Evolutionary conservation across 2,888 invertebrate species (phyloP).

Genomic region (Volucella inanis): DNA sequence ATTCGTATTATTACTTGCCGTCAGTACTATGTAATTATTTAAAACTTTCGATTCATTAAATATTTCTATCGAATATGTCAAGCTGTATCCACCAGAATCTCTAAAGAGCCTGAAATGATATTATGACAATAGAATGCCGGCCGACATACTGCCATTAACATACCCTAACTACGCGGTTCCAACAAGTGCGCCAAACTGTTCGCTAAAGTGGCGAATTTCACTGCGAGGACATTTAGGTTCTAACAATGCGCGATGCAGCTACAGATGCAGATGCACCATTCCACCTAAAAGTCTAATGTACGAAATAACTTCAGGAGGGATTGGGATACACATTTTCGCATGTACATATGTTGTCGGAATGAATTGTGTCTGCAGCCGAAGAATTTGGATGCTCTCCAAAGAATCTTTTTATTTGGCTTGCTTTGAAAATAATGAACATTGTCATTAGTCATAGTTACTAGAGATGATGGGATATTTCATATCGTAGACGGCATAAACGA

Average conservation of each 20-base stretch:
- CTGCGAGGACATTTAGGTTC: conserved; percentile 70
- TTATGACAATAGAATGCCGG: conserved; percentile 58
- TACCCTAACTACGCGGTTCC: conserved; percentile 8
- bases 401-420: conserved; percentile 48
- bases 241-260: conserved; percentile 56
- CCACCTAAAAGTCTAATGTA: conserved; percentile 19
- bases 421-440: conserved; percentile 80
- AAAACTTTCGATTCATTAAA: conserved; percentile 82
- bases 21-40: conserved; percentile 80
- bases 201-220: conserved; percentile 59
- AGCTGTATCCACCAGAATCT: conserved; percentile 40
- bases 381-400: conserved; percentile 71
- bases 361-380: conserved; percentile 71
- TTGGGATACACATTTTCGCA: background rate
- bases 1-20: conserved; percentile 43
- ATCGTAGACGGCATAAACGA: conserved; percentile 73
- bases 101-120: conserved; percentile 49
- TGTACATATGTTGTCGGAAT: conserved; percentile 60
- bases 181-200: conserved; percentile 45
- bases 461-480: conserved; percentile 75
- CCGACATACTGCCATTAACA: background rate
- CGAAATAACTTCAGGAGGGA: background rate
- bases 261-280: conserved; percentile 53
- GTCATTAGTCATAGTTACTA: conserved; percentile 82
- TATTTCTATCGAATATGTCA: conserved; percentile 76